Conservation (phyloP, 2,797 vertebrate species). For the Poecilia wingei region DNA sequence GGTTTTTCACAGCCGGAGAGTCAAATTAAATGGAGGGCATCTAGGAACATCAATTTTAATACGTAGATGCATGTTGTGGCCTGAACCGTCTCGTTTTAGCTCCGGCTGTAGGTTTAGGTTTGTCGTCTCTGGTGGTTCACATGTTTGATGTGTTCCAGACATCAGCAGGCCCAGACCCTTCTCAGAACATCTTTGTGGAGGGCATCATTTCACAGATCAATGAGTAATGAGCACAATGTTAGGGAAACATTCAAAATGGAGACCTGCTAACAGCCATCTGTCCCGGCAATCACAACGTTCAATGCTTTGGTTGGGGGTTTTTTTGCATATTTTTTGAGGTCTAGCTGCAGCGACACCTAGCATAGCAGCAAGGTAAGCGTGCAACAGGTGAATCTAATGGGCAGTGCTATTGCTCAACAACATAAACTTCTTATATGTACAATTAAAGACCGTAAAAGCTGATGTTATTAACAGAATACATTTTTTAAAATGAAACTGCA, state of each 20-base stretch:
- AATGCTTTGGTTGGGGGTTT: background rate
- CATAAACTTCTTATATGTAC: background rate
- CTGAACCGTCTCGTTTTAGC: background rate
- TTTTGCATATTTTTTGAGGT: background rate
- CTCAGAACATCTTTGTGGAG: background rate
- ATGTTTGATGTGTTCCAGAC: background rate
- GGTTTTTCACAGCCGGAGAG: background rate
- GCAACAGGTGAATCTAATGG: background rate
- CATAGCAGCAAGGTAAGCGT: background rate
- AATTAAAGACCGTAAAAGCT: background rate
- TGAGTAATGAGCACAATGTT: background rate
- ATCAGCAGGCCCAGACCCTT: background rate
- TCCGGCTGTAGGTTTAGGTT: background rate
- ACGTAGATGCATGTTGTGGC: background rate
- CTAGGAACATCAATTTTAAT: background rate
- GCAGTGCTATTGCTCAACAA: background rate
- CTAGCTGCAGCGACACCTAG: background rate
- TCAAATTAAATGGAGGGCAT: background rate
- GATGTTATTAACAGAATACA: background rate
- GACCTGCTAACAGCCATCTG: background rate
- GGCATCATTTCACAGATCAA: background rate
- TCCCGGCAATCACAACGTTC: background rate
- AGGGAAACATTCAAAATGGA: background rate
- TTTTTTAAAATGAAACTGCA: background rate
- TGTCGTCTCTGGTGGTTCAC: background rate